Evolutionary conservation across 2,113 vertebrate species (phyloP), one percentile per base, ranked within the genome.

Genomic region (Neogobius melanostomus): DNA sequence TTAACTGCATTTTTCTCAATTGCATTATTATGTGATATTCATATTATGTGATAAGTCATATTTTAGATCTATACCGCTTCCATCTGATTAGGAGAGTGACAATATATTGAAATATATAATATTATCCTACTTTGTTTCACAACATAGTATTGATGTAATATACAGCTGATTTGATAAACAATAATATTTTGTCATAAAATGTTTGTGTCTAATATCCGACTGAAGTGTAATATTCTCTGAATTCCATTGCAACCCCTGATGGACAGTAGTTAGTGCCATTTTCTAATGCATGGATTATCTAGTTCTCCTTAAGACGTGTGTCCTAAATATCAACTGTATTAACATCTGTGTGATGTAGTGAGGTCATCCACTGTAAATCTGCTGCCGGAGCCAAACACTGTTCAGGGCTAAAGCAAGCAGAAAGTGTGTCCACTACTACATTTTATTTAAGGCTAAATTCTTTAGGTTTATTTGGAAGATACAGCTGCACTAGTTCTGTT

Each of bases 271-370:
- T 36, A 63, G 60, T 45, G 8, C 49, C 76, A 79, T 72, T 82
- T 73, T 68, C 79, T 72, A 76, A 52, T 52, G 61, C 45, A 59
- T 64, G 68, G 65, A 81, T 86, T 77, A 79, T 71, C 74, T 66
- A 42, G 72, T 72, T 83, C 71, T 80, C 77, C 72, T 82, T 89
- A 85, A 81, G 82, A 84, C 59, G 53, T 61, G 3, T 89, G 90
- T 17, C 90, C 89, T 91, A 90, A 83, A 92, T 91, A 85, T 82
- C 69, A 8, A 59, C 51, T 72, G 28, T 66, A 78, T 80, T 21
- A 83, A 82, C 85, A 83, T 85, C 79, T 84, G 91, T 85, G 75
- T 81, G 80, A 85, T 89, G 79, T 1, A 71, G 54, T 1, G 28
- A 71, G 66, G 69, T 75, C 47, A 66, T 21, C 67, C 47, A 75